Base-by-base conservation (phyloP, 92 coral and sea anemone species). In the Zoanthus sociatus region DNA sequence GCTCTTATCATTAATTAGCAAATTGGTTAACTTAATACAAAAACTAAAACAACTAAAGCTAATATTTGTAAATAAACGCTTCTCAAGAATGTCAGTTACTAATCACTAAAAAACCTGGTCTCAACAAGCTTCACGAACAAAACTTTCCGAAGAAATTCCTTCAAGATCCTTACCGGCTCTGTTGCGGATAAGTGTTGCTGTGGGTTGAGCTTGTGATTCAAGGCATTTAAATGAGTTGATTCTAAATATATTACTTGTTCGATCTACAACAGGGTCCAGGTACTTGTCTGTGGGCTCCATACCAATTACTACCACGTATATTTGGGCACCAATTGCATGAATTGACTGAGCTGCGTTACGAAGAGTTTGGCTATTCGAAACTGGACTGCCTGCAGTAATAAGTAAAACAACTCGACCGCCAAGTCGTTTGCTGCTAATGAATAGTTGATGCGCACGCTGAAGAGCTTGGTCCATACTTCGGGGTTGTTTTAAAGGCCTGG, bases 291-390 rank as follows among this genome's bases (percentile, higher is more conserved):
- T 88, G 33, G 93, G 92, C 15, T 85, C 91, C 47, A 88, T 84
- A 12, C 99, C 99, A 21, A 96, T 91, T 18, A 90, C 94, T 56
- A 96, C 89, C 53, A 96, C 93, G 66, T 91, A 92, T 18, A 83
- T 90, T 78, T 89, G 93, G 14, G 93, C 95, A 7, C 94, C 96
- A 56, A 90, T 82, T 31, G 90, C 83, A 46, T 74, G 88, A 31
- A 96, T 71, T 66, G 91, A 73, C 61, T 88, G 78, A 20, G 91
- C 95, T 42, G 92, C 95, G 37, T 53, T 78, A 21, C 83, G 90
- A 37, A 94, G 78, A 20, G 84, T 79, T 73, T 58, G 76, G 12
- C 87, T 67, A 45, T 85, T 87, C 14, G 90, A 58, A n/a, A 86
- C 81, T 33, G 92, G 92, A 51, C 84, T 76, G 50, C 98, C 98